A percentile compares a stretch with the other conserved stretches of the same genome.
phyloP scores from a whole-genome alignment of 2,113 vertebrate genomes.

The mouse (Mus musculus) region GRCm39 chr6:65442501-65443000 shows the following conservation, averaged over 20 bases:
- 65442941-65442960: rapidly evolving
- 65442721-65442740: not conserved
- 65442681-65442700: not conserved
- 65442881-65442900: not conserved
- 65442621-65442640: not conserved
- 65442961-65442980: not conserved
- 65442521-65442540: not conserved
- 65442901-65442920: not conserved
- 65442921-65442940: not conserved
- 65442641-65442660: not conserved
- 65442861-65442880: not conserved
- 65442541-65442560: constrained; percentile 29
- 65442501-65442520: constrained; percentile 45
- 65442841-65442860: not conserved
- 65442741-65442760: not conserved
- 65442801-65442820: not conserved
- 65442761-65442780: too few species aligned
- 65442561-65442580: not conserved
- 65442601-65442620: not conserved
- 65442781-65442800: not conserved
- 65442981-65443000: not conserved
- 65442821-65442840: not conserved
- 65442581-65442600: not conserved
- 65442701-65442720: not conserved
- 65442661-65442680: not conserved